Conservation (phyloP, 2,113 vertebrate species). For the Falco punctatus region DNA sequence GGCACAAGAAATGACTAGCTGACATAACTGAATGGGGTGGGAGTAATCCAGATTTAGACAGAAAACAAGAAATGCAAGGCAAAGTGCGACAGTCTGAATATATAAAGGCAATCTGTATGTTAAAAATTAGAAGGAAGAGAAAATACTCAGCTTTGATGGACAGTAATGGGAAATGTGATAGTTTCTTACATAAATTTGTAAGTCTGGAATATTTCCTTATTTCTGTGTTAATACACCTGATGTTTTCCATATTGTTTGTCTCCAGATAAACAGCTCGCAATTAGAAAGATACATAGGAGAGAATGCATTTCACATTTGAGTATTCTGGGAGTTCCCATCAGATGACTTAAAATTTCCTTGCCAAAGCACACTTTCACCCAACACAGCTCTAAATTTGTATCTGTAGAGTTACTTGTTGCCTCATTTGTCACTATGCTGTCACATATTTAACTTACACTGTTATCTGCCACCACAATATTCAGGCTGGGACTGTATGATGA, state of each 20-base stretch:
- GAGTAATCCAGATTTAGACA: neutral
- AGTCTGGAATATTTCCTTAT: neutral
- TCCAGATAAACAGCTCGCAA: neutral
- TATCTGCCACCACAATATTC: neutral
- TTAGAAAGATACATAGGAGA: neutral
- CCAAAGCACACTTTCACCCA: neutral
- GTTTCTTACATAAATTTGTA: neutral
- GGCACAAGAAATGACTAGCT: neutral
- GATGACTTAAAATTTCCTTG: neutral
- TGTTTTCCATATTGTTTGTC: neutral
- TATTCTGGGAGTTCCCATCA: neutral
- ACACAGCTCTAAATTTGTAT: neutral
- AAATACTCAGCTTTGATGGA: neutral
- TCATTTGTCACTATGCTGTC: too few relatives aligned
- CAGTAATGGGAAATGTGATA: neutral
- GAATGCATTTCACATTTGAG: neutral
- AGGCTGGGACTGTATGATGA: neutral
- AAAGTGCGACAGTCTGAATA: neutral
- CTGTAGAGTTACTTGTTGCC: neutral
- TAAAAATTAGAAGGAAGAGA: neutral
- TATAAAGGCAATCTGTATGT: neutral
- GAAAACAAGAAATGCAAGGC: neutral
- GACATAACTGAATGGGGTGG: neutral
- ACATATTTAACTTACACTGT: neutral
- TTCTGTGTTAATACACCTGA: neutral